A percentile compares a stretch with the other conserved stretches of the same genome.
Evolutionary conservation across 2,113 vertebrate genomes (phyloP).

Genomic region (Tonatia bakeri): DNA sequence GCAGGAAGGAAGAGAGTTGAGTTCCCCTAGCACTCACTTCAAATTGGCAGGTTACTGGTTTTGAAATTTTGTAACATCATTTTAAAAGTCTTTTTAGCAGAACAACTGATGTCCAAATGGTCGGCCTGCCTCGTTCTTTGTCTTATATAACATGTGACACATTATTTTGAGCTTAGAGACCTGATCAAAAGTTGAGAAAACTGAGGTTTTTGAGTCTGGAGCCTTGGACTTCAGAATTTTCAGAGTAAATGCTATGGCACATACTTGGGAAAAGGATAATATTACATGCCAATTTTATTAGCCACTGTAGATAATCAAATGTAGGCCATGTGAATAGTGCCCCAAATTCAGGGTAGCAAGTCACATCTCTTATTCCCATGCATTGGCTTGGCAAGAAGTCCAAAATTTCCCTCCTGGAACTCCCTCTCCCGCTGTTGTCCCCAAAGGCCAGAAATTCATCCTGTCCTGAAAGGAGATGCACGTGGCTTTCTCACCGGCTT

Average conservation of each 20-base stretch:
- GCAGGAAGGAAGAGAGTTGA: neutral
- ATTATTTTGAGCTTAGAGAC: neutral
- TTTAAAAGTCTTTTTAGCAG: neutral
- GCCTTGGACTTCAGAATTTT: neutral
- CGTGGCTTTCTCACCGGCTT: neutral
- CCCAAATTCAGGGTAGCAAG: neutral
- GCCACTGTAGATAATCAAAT: neutral
- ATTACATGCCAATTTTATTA: neutral
- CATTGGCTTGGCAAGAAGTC: neutral
- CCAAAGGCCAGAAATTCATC: neutral
- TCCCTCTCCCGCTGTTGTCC: accelerated
- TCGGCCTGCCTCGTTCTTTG: neutral
- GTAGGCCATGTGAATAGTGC: neutral
- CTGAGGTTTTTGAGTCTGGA: neutral
- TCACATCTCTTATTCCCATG: neutral
- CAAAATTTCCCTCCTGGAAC: neutral
- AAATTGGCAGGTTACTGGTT: neutral
- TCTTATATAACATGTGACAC: neutral
- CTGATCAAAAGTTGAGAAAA: neutral
- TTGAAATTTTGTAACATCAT: neutral
- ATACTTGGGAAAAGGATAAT: neutral
- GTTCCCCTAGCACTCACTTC: neutral
- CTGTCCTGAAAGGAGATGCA: neutral
- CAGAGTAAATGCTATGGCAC: neutral
- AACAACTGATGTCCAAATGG: neutral